Percentiles rank a stretch among this genome's conserved stretches.
phyloP scores from a whole-genome alignment of 2,888 invertebrate genomes.

The Sussaba pulchella region DNA sequence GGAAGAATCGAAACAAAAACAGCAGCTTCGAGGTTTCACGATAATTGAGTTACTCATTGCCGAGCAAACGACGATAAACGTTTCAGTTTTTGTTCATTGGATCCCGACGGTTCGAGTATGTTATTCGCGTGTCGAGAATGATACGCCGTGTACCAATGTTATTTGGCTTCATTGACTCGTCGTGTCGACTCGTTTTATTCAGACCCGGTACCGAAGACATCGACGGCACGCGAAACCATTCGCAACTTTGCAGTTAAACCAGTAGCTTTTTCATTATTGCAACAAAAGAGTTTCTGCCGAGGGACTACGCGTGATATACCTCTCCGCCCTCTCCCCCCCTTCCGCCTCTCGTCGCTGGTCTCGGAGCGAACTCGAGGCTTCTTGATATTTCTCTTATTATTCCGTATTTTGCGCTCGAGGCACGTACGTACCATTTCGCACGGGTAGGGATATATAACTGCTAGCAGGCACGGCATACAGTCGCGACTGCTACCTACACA shows the following conservation, averaged over 20 bases:
- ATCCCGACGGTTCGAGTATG: too few relatives aligned
- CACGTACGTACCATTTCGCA: slow-evolving; percentile 77
- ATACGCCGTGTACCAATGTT: background rate
- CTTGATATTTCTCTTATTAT: slow-evolving; percentile 77
- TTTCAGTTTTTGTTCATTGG: too few relatives aligned
- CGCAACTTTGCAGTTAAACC: slow-evolving; percentile 27
- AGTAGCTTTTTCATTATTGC: slow-evolving; percentile 63
- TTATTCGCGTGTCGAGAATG: background rate
- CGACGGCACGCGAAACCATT: slow-evolving; percentile 44
- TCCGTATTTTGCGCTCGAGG: slow-evolving; percentile 81
- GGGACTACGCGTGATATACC: slow-evolving; percentile 74
- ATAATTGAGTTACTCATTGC: too few relatives aligned
- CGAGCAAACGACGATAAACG: too few relatives aligned
- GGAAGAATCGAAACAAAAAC: too few relatives aligned
- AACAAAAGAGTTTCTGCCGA: slow-evolving; percentile 68
- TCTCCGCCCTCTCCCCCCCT: too few relatives aligned
- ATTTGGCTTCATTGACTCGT: slow-evolving; percentile 1
- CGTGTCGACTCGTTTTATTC: slow-evolving; percentile 8
- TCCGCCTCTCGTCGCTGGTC: slow-evolving; percentile 34
- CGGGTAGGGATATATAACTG: slow-evolving; percentile 45
- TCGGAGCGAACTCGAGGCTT: slow-evolving; percentile 60
- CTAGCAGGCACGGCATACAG: slow-evolving; percentile 59
- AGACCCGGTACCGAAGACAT: background rate
- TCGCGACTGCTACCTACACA: slow-evolving; percentile 11
- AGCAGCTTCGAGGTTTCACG: too few relatives aligned